Evolutionary conservation across 2,888 invertebrate genomes (phyloP).

Genomic region (Dolichomitus sp.): DNA sequence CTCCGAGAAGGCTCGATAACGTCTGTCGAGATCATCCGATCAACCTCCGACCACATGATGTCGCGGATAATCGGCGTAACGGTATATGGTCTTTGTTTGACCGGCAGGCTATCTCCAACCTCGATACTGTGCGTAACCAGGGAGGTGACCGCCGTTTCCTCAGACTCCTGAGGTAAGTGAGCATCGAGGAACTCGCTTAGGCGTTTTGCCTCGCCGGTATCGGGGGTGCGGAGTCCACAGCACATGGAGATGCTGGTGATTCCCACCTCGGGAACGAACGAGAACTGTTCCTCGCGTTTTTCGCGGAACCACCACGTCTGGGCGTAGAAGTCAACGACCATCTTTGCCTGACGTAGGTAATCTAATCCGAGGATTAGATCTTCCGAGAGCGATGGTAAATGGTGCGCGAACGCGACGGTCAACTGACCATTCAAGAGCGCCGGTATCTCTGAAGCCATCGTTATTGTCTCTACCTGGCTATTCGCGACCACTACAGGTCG

Average conservation of each 20-base stretch:
- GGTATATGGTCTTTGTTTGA: too few species aligned
- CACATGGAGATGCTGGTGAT: background rate
- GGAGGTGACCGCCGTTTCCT: too few species aligned
- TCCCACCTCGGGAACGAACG: background rate
- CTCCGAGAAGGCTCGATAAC: conserved; percentile 60
- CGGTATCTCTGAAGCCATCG: background rate
- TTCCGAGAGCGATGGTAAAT: conserved; percentile 30
- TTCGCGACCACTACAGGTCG: background rate
- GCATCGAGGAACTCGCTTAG: background rate
- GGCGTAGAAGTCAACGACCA: conserved; percentile 31
- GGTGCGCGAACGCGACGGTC: background rate
- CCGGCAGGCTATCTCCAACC: too few species aligned
- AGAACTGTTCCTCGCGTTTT: background rate
- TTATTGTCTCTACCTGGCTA: background rate
- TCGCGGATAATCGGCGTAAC: too few species aligned
- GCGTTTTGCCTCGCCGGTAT: background rate
- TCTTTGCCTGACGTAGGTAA: conserved; percentile 1
- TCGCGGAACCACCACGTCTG: conserved; percentile 5
- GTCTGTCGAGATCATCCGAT: too few species aligned
- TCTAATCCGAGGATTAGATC: conserved; percentile 14
- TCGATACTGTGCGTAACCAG: too few species aligned
- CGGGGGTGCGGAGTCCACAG: conserved; percentile 9
- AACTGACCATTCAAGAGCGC: background rate
- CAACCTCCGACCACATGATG: too few species aligned
- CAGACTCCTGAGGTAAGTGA: too few species aligned